These are phyloP conservation scores for Gopherus evgoodei DNA, from an alignment of 2,113 vertebrate genomes.

Conservation along the genomic window DNA sequence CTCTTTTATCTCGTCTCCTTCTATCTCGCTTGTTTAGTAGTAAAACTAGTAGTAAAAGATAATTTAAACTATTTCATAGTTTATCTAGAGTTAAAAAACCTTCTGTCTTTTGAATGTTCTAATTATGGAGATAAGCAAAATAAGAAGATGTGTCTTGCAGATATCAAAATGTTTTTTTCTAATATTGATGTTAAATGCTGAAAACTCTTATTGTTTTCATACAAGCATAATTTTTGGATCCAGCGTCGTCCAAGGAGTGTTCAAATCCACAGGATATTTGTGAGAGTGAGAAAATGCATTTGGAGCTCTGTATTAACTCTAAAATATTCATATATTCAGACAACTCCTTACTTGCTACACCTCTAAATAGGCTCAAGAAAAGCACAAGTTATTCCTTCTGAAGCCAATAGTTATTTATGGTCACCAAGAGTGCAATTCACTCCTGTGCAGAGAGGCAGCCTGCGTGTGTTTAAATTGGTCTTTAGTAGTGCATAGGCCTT, in stretches of 20 bases:
- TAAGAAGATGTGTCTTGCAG: not conserved
- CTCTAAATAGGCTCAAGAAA: constrained; percentile 25
- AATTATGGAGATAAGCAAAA: not conserved
- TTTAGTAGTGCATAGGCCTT: too few relatives aligned
- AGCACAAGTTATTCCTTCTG: constrained; percentile 53
- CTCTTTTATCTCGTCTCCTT: not conserved
- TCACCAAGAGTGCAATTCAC: not conserved
- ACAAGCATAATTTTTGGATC: not conserved
- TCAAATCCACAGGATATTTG: not conserved
- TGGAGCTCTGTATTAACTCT: not conserved
- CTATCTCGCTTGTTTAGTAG: not conserved
- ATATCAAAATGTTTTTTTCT: too few relatives aligned
- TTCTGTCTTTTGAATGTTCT: not conserved
- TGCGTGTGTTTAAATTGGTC: too few relatives aligned
- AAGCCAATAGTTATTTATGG: constrained; percentile 44
- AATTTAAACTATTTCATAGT: not conserved
- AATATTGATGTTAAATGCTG: not conserved
- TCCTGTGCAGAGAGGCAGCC: not conserved
- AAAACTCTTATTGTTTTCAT: not conserved
- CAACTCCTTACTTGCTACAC: not conserved
- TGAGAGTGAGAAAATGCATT: constrained; percentile 9
- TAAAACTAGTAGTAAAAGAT: not conserved
- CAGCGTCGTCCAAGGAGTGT: not conserved
- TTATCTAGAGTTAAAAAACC: not conserved
- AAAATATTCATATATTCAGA: constrained; percentile 21